These are phyloP conservation scores for Ceratoteleas bidentatus DNA, from an alignment of 1,140 invertebrate species.

Conservation along the genomic window DNA sequence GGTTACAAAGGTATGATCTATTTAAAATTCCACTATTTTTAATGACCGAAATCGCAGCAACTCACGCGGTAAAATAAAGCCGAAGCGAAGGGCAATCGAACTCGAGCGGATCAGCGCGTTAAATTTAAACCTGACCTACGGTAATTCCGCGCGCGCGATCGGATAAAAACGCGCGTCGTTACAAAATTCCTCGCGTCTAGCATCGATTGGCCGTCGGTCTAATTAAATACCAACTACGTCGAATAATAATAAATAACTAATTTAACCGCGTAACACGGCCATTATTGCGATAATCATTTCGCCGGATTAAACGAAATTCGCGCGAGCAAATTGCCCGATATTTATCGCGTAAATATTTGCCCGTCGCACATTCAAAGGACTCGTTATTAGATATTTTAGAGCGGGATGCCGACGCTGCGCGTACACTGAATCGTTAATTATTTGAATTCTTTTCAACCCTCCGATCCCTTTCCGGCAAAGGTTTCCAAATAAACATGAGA, in stretches of 20 bases:
- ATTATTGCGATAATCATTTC: background rate
- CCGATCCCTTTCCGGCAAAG: background rate
- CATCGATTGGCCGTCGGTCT: background rate
- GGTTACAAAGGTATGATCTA: too few relatives aligned
- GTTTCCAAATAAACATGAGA: conserved; percentile 20
- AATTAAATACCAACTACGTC: background rate
- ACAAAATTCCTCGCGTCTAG: background rate
- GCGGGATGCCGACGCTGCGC: conserved; percentile 12
- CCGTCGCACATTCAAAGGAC: background rate
- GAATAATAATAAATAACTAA: conserved; percentile 1
- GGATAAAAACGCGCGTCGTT: background rate
- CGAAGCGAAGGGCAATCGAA: too few relatives aligned
- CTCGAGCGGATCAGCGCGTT: too few relatives aligned
- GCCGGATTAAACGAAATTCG: background rate
- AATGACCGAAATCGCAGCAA: too few relatives aligned
- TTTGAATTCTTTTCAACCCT: conserved; percentile 32
- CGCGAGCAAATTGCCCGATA: background rate
- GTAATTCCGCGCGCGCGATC: too few relatives aligned
- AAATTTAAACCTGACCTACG: too few relatives aligned
- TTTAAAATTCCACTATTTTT: too few relatives aligned
- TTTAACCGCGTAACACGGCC: background rate
- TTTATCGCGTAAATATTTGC: background rate
- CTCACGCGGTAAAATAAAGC: too few relatives aligned
- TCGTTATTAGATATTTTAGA: conserved; percentile 30
- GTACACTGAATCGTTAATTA: conserved; percentile 42